Conservation (phyloP, 37 sponge, comb jelly and placozoan genomes). For the Diacarnus erythraeanus region DNA sequence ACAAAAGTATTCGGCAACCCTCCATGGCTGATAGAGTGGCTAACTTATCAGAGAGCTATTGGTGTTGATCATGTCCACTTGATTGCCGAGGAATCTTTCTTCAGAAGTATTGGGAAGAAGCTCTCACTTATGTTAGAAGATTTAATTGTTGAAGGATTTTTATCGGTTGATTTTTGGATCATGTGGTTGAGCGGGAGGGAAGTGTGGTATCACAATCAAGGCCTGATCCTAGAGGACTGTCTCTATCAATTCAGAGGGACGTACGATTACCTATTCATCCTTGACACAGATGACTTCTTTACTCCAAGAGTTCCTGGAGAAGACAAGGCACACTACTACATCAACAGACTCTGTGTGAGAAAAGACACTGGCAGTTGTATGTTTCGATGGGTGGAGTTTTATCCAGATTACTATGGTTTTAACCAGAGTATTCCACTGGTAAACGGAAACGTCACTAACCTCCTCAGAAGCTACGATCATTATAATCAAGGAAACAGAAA, state of each 20-base stretch:
- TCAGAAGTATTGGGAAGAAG: background rate
- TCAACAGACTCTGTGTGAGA: conserved; percentile 9
- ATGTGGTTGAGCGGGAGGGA: conserved; percentile 9
- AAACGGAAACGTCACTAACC: conserved; percentile 14
- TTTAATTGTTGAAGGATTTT: conserved; percentile 9
- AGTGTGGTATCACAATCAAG: conserved; percentile 29
- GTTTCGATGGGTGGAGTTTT: conserved; percentile 32
- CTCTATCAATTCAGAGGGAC: conserved; percentile 21
- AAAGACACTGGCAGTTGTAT: conserved; percentile 15
- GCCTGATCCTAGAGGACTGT: conserved; percentile 35
- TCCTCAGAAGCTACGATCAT: background rate
- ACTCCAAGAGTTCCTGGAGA: conserved; percentile 28
- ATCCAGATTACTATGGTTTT: conserved; percentile 21
- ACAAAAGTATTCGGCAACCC: conserved; percentile 7
- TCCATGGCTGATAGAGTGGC: conserved; percentile 23
- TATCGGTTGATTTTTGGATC: conserved; percentile 30
- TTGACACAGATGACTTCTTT: conserved; percentile 53
- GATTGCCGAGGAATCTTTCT: conserved; percentile 3
- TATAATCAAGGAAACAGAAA: conserved; percentile 9
- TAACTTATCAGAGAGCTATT: conserved; percentile 7
- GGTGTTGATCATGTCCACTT: conserved; percentile 31
- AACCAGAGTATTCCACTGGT: background rate
- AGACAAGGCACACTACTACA: conserved; percentile 11
- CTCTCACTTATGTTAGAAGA: background rate
- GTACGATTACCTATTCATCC: conserved; percentile 24